Conservation (phyloP, 2,797 vertebrate species). For the Harpagifer antarcticus region DNA sequence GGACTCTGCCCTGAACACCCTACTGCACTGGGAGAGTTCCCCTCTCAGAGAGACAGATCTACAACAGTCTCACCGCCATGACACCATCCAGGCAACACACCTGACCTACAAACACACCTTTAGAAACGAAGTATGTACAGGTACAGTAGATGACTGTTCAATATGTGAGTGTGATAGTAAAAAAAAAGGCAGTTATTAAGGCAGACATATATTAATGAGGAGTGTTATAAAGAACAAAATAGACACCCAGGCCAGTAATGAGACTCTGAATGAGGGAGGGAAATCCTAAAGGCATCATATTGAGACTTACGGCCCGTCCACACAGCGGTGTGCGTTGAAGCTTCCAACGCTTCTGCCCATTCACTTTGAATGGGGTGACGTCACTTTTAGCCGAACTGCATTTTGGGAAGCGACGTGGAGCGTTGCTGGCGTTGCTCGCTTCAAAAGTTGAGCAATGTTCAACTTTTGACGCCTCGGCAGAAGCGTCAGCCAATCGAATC, state of each 20-base stretch:
- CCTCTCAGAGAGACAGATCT: constrained; percentile 43
- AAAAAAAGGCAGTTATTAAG: constrained; percentile 75
- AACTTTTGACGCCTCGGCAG: no score
- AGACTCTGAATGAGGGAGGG: constrained; percentile 17
- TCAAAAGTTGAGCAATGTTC: no score
- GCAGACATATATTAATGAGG: constrained; percentile 70
- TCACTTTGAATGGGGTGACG: no score
- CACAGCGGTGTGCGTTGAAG: no score
- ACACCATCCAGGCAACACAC: constrained; percentile 50
- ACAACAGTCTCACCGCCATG: constrained; percentile 31
- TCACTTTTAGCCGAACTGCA: no score
- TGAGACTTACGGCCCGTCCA: no score
- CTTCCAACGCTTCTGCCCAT: no score
- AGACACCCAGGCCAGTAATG: constrained; percentile 10
- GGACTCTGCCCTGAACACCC: constrained; percentile 17
- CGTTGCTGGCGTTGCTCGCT: no score
- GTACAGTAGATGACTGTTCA: constrained; percentile 56
- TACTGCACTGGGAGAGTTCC: constrained; percentile 10
- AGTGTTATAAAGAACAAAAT: constrained; percentile 39
- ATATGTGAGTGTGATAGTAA: constrained; percentile 49
- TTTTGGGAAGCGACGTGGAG: no score
- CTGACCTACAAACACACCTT: constrained; percentile 53
- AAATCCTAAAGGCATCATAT: constrained; percentile 63
- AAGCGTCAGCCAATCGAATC: no score
- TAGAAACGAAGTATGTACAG: constrained; percentile 68